These are phyloP conservation scores for Carcinoscorpius rotundicauda DNA, from an alignment of 1,140 invertebrate genomes.

Conservation along the genomic window DNA sequence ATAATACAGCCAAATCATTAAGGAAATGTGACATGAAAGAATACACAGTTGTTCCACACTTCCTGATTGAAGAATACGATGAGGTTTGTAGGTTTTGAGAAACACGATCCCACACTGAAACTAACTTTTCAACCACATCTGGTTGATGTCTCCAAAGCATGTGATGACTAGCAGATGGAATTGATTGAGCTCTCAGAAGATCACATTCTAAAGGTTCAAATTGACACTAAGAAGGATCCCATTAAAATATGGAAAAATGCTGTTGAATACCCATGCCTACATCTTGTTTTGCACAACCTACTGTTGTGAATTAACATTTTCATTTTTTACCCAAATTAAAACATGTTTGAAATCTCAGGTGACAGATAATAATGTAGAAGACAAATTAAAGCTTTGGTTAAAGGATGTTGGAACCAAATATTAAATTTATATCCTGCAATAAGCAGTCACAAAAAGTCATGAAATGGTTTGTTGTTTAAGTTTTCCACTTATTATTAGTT, in stretches of 20 bases:
- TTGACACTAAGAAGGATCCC: conserved; percentile 1
- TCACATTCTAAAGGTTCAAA: neutral
- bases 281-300: too few relatives aligned
- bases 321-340: too few relatives aligned
- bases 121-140: neutral
- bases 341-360: too few relatives aligned
- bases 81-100: neutral
- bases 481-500: too few relatives aligned
- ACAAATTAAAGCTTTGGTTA: too few relatives aligned
- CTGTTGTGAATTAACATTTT: too few relatives aligned
- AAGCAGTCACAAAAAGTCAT: too few relatives aligned
- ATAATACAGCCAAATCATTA: neutral
- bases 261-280: neutral
- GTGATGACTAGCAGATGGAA: neutral
- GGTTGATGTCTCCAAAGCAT: neutral
- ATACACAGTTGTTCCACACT: neutral
- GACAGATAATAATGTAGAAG: too few relatives aligned
- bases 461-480: too few relatives aligned
- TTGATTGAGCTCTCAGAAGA: conserved; percentile 1
- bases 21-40: neutral
- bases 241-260: conserved; percentile 4
- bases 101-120: neutral
- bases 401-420: too few relatives aligned
- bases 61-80: neutral
- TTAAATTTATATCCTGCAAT: too few relatives aligned